A percentile compares a stretch with the other conserved stretches of the same genome.
These are phyloP conservation scores for Agrypnia vestita DNA, from an alignment of 1,140 invertebrate species.

Conservation along the genomic window DNA sequence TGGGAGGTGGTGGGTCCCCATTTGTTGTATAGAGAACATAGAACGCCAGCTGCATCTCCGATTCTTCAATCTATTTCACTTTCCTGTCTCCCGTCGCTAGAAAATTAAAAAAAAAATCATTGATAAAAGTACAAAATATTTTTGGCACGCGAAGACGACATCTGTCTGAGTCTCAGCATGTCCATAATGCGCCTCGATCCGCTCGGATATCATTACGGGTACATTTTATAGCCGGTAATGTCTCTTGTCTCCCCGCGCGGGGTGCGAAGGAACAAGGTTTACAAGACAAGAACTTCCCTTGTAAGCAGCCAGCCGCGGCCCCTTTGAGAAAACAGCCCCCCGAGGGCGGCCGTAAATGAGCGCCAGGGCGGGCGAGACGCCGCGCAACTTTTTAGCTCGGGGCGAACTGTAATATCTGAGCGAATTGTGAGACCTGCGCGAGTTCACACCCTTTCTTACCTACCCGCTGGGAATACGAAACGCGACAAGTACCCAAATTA, in stretches of 20 bases:
- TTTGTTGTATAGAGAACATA: too few relatives aligned
- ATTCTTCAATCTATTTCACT: too few relatives aligned
- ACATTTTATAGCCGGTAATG: not conserved
- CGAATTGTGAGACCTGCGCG: constrained; percentile 29
- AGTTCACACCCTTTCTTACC: constrained; percentile 40
- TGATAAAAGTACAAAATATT: too few relatives aligned
- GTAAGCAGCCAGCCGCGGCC: constrained; percentile 5
- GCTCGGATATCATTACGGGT: not conserved
- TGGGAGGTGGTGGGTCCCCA: too few relatives aligned
- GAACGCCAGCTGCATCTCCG: too few relatives aligned
- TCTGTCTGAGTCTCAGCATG: too few relatives aligned
- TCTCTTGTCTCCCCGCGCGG: not conserved
- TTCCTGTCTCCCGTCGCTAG: too few relatives aligned
- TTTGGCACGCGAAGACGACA: too few relatives aligned
- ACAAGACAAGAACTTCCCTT: constrained; percentile 30
- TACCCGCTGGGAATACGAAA: not conserved
- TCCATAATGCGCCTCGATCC: too few relatives aligned
- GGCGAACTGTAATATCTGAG: constrained; percentile 28
- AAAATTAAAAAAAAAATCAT: too few relatives aligned
- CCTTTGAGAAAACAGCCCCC: constrained; percentile 41
- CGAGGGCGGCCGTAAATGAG: constrained; percentile 26
- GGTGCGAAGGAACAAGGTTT: constrained; percentile 21
- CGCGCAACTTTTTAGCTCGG: constrained; percentile 34
- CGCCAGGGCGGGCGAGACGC: constrained; percentile 25
- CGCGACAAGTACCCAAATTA: too few relatives aligned